A percentile compares a stretch with the other conserved stretches of the same genome.
Conservation (phyloP, 2,113 vertebrate species). For the Phainopepla nitens region DNA sequence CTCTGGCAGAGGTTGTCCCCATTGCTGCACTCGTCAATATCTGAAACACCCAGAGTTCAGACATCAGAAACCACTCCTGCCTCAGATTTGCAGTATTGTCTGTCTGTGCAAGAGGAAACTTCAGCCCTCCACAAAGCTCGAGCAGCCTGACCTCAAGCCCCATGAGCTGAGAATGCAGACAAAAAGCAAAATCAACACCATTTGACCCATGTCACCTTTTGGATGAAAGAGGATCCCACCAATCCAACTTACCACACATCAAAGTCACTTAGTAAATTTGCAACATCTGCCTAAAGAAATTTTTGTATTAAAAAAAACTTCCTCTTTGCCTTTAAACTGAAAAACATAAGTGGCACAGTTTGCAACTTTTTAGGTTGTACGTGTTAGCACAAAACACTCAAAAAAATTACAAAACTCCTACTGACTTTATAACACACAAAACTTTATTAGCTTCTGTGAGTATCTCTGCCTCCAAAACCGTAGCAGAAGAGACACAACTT, state of each 20-base stretch:
- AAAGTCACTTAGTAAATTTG: not conserved
- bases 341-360: not conserved
- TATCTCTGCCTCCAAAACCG: not conserved
- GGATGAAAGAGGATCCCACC: not conserved
- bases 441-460: not conserved
- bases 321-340: not conserved
- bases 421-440: not conserved
- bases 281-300: not conserved
- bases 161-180: not conserved
- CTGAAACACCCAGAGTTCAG: slow-evolving; percentile 66
- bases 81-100: not conserved
- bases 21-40: slow-evolving; percentile 83
- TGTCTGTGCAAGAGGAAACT: not conserved
- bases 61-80: not conserved
- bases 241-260: not conserved
- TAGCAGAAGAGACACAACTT: not conserved
- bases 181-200: not conserved
- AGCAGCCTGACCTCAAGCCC: not conserved
- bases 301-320: not conserved
- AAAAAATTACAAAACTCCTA: not conserved
- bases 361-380: not conserved
- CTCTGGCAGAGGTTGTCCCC: slow-evolving; percentile 80
- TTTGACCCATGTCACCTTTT: not conserved
- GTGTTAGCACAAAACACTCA: not conserved
- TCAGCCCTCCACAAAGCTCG: not conserved